These are phyloP conservation scores for Marmota flaviventris DNA, from an alignment of 2,113 vertebrate genomes.

Conservation along the genomic window DNA sequence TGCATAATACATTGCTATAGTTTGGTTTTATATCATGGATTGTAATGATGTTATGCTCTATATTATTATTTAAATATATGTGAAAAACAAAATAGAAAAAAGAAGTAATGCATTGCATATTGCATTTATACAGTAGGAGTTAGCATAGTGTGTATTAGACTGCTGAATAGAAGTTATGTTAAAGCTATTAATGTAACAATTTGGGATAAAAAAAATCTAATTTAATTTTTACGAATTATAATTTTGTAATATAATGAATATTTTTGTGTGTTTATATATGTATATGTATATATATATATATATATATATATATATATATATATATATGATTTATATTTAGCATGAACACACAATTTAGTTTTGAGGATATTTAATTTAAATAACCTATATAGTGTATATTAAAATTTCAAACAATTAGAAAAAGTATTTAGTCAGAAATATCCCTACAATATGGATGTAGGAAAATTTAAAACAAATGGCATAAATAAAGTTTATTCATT, in stretches of 20 bases:
- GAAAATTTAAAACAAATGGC: background rate
- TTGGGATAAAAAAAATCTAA: background rate
- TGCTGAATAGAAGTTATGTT: background rate
- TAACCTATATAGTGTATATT: background rate
- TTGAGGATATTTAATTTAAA: background rate
- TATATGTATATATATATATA: background rate
- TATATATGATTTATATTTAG: background rate
- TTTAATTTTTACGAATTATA: background rate
- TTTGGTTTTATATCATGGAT: background rate
- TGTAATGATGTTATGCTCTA: background rate
- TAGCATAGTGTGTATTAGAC: background rate
- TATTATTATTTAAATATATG: background rate
- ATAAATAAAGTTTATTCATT: background rate
- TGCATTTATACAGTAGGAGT: background rate
- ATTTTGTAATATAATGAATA: background rate
- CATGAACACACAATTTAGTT: background rate
- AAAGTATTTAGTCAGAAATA: background rate
- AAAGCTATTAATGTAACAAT: background rate
- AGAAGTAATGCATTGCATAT: background rate
- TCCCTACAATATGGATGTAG: background rate
- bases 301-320: background rate
- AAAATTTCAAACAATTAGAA: constrained; percentile 5
- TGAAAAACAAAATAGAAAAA: constrained; percentile 27
- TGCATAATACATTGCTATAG: background rate
- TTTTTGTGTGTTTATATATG: background rate